phyloP scores from a whole-genome alignment of 1,140 invertebrate genomes.

The Penaeus indicus region DNA sequence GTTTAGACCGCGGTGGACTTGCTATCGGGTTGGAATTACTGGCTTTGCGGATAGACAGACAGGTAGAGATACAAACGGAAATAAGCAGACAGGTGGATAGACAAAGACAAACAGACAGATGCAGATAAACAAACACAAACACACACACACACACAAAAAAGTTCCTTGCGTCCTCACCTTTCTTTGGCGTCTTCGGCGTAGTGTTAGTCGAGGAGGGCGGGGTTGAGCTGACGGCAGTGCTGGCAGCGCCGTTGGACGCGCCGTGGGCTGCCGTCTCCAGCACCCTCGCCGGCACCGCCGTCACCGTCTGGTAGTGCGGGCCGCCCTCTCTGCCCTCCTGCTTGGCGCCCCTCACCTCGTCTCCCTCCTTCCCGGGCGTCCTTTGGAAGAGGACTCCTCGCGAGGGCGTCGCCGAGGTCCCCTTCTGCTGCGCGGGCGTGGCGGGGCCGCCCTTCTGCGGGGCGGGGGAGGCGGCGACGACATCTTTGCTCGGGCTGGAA shows the following conservation, averaged over 20 bases:
- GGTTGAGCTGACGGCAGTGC: background rate
- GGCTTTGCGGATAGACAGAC: too few species aligned
- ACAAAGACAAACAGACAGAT: background rate
- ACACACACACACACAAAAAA: background rate
- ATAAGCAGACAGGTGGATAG: background rate
- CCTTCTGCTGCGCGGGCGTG: too few species aligned
- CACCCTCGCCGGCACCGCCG: slow-evolving; percentile 1
- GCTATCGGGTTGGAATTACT: background rate
- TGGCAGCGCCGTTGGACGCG: background rate
- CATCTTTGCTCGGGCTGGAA: background rate
- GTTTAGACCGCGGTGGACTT: too few species aligned
- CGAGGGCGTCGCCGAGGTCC: too few species aligned
- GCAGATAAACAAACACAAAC: slow-evolving; percentile 22
- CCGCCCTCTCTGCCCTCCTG: too few species aligned
- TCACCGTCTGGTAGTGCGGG: background rate
- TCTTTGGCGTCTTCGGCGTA: background rate
- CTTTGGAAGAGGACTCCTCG: too few species aligned
- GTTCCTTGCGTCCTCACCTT: background rate
- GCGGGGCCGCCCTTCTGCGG: too few species aligned
- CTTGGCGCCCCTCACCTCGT: too few species aligned
- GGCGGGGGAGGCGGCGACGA: too few species aligned
- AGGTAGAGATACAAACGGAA: background rate
- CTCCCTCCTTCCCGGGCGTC: too few species aligned
- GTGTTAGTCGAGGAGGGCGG: background rate
- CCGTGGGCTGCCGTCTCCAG: background rate